phyloP scores from a whole-genome alignment of 2,888 invertebrate genomes.

The Trachelus iudaicus region DNA sequence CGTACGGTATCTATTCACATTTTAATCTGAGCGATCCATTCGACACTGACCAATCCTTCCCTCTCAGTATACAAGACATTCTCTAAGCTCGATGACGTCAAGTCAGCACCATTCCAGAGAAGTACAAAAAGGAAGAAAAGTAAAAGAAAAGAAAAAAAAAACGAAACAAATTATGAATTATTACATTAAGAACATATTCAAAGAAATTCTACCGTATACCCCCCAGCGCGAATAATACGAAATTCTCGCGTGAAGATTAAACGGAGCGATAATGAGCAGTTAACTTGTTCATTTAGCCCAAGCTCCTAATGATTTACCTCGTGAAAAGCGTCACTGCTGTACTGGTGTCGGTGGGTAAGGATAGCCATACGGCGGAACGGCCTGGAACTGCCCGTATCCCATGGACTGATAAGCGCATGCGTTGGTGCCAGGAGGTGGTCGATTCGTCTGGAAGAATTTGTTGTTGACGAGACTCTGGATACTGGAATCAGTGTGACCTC shows the following conservation, averaged over 20 bases:
- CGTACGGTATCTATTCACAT: background rate
- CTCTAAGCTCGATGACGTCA: constrained; percentile 12
- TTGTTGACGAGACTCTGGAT: constrained; percentile 72
- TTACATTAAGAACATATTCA: constrained; percentile 36
- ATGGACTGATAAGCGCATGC: constrained; percentile 73
- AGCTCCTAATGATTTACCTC: constrained; percentile 28
- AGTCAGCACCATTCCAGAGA: constrained; percentile 51
- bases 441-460: constrained; percentile 80
- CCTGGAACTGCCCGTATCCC: constrained; percentile 77
- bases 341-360: constrained; percentile 76
- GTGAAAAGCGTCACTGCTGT: constrained; percentile 73
- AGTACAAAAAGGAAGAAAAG: constrained; percentile 43
- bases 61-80: background rate
- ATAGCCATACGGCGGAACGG: constrained; percentile 74
- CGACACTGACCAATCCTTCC: background rate
- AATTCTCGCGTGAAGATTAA: background rate
- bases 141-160: constrained; percentile 18
- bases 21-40: background rate
- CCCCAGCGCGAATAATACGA: background rate
- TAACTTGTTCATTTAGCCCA: constrained; percentile 28
- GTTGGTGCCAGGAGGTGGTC: constrained; percentile 68
- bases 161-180: constrained; percentile 33
- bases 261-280: background rate
- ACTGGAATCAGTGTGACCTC: constrained; percentile 63
- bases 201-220: background rate